Conservation (phyloP, 2,113 vertebrate genomes). For the Neotoma lepida region DNA sequence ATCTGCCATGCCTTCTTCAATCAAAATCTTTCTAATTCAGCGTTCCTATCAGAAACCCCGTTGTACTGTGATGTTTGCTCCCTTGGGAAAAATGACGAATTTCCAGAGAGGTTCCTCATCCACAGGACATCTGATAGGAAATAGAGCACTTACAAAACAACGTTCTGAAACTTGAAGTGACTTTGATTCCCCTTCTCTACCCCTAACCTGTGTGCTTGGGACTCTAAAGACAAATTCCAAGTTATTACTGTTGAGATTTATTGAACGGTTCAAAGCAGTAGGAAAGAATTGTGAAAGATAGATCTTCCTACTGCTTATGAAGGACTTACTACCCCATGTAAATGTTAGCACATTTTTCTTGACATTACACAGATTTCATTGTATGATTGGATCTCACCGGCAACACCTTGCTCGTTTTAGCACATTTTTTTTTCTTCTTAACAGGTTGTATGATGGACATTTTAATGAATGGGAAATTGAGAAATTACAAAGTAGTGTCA, state of each 20-base stretch:
- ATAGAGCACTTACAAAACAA: neutral
- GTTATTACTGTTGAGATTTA: neutral
- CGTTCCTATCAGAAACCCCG: neutral
- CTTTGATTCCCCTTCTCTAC: neutral
- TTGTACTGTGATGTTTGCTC: neutral
- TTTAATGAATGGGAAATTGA: slow-evolving; percentile 48
- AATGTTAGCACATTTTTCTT: slow-evolving; percentile 36
- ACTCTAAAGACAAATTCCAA: neutral
- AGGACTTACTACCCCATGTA: neutral
- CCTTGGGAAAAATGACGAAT: neutral
- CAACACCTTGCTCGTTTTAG: neutral
- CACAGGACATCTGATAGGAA: neutral
- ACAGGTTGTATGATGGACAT: neutral
- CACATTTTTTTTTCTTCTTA: neutral
- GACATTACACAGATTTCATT: neutral
- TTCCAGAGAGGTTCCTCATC: neutral
- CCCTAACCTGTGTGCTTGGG: neutral
- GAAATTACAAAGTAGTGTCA: slow-evolving; percentile 28
- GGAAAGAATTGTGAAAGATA: slow-evolving; percentile 30
- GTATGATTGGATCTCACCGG: neutral
- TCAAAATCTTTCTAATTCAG: neutral
- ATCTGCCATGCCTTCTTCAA: neutral
- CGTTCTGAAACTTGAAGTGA: neutral
- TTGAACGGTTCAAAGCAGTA: slow-evolving; percentile 7
- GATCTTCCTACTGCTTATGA: slow-evolving; percentile 15